These are phyloP conservation scores for Bujurquina vittata DNA, from an alignment of 2,113 vertebrate genomes.

Conservation along the genomic window DNA sequence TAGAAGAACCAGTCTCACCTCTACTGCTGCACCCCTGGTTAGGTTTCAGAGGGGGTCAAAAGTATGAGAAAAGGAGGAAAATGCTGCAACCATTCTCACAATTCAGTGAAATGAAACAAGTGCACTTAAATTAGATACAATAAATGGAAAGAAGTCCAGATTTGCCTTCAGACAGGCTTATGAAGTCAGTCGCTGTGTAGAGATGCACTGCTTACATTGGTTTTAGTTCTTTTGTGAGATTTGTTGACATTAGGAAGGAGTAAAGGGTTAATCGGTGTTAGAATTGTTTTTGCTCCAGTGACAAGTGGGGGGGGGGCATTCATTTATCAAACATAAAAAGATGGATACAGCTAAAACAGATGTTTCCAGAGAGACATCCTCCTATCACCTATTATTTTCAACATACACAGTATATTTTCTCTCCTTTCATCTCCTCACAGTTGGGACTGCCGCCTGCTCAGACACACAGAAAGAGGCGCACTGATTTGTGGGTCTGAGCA, in stretches of 20 bases:
- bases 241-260: neutral
- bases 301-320: neutral
- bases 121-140: neutral
- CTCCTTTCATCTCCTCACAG: conserved; percentile 54
- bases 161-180: neutral
- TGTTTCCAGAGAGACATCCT: conserved; percentile 13
- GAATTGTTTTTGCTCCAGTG: neutral
- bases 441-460: conserved; percentile 19
- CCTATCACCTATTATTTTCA: neutral
- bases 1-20: too few species aligned
- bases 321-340: neutral
- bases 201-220: neutral
- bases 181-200: neutral
- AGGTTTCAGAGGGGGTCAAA: neutral
- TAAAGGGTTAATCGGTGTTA: neutral
- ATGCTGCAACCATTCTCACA: neutral
- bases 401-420: neutral
- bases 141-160: neutral
- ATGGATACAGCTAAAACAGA: neutral
- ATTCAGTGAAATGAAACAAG: neutral
- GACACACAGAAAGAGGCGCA: conserved; percentile 12
- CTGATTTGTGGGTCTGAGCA: conserved; percentile 52
- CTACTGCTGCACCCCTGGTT: too few species aligned
- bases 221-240: neutral
- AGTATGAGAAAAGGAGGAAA: neutral